phyloP scores from a whole-genome alignment of 2,113 vertebrate species.

The Seriola rivoliana region DNA sequence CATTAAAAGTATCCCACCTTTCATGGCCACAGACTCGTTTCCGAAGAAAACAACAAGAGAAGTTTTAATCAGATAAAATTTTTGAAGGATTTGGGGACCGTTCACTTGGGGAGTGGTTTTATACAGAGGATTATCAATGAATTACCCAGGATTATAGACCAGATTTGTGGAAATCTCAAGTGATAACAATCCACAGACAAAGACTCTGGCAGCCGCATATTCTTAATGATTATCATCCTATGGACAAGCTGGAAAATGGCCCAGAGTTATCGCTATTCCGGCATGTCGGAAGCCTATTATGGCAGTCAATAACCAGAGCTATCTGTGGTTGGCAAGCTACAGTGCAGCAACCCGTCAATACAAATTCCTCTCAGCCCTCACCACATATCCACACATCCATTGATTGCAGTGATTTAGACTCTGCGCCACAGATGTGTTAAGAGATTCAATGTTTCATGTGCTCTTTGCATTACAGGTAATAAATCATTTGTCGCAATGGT shows the following conservation, averaged over 20 bases:
- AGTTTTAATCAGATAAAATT: conserved; percentile 49
- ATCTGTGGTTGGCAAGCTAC: conserved; percentile 57
- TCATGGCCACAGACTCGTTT: neutral
- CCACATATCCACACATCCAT: conserved; percentile 53
- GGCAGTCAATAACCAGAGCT: conserved; percentile 63
- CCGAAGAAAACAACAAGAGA: conserved; percentile 30
- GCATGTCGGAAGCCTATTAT: conserved; percentile 64
- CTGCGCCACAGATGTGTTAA: conserved; percentile 60
- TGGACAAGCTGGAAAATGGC: conserved; percentile 60
- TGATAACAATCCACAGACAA: conserved; percentile 59
- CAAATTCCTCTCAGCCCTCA: conserved; percentile 47
- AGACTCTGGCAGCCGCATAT: conserved; percentile 35
- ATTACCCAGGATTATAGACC: conserved; percentile 58
- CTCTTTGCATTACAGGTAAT: conserved; percentile 73
- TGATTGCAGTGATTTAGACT: conserved; percentile 73
- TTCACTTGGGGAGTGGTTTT: conserved; percentile 50
- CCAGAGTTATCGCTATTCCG: conserved; percentile 51
- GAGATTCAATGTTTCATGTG: conserved; percentile 68
- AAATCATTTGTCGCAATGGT: conserved; percentile 70
- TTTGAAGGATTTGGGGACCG: conserved; percentile 28
- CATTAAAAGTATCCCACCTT: neutral
- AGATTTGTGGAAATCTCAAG: conserved; percentile 55
- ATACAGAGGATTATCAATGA: conserved; percentile 59
- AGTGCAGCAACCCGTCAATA: conserved; percentile 55
- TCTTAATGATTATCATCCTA: conserved; percentile 62